Conservation (phyloP, 2,888 invertebrate species). For the Mythimna loreyi region DNA sequence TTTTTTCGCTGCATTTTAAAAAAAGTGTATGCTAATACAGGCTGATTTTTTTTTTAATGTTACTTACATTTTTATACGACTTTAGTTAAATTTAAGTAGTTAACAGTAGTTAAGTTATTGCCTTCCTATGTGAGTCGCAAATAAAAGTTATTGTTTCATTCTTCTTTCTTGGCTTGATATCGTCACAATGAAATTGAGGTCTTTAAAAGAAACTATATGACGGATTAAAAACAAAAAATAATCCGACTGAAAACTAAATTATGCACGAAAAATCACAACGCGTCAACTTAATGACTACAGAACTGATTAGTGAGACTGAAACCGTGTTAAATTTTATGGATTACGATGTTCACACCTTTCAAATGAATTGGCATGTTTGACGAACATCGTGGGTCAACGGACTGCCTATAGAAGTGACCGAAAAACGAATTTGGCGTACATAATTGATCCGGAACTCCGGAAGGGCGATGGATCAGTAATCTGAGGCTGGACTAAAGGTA, state of each 20-base stretch:
- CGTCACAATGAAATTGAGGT: background rate
- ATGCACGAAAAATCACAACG: slow-evolving; percentile 12
- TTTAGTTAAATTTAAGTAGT: no score
- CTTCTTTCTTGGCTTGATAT: background rate
- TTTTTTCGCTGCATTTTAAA: no score
- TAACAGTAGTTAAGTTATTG: no score
- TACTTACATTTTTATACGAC: no score
- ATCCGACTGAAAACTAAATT: background rate
- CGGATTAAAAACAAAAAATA: background rate
- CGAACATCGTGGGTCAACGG: slow-evolving; percentile 17
- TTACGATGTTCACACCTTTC: slow-evolving; percentile 28
- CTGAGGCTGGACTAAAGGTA: slow-evolving; percentile 10
- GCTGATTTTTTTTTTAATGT: no score
- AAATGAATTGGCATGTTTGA: slow-evolving; percentile 17
- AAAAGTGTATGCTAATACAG: no score
- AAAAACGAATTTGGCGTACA: slow-evolving; percentile 13
- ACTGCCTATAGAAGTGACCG: slow-evolving; percentile 16
- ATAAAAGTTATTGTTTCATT: no score
- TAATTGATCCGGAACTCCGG: slow-evolving; percentile 28
- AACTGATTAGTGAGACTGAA: background rate
- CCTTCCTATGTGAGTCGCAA: no score
- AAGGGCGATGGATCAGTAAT: slow-evolving; percentile 32
- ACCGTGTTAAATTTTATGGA: slow-evolving; percentile 31
- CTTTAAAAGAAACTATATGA: background rate
- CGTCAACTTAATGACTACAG: slow-evolving; percentile 1